Evolutionary conservation across 2,797 vertebrate species (phyloP).

Genomic region (Parotocinclus haroldoi): DNA sequence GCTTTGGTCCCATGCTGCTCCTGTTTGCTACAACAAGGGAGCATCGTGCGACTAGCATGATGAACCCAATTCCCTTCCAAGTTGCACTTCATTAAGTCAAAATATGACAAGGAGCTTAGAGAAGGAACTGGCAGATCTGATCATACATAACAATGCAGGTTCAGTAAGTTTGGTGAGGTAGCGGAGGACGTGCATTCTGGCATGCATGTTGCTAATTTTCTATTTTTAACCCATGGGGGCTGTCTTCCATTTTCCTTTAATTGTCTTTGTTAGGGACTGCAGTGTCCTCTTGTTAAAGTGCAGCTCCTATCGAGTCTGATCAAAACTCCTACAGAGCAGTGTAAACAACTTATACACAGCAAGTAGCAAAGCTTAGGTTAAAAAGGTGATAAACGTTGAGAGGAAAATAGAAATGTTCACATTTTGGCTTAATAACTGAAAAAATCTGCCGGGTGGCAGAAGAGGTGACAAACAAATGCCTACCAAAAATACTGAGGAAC

Average conservation of each 20-base stretch:
- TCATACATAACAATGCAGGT: conserved; percentile 96
- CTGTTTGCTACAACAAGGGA: conserved; percentile 99
- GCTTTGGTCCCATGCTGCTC: conserved; percentile 96
- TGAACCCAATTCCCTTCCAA: conserved; percentile 99
- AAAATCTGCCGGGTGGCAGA: conserved; percentile 61
- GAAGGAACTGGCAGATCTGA: conserved; percentile 99
- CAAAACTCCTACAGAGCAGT: conserved; percentile 67
- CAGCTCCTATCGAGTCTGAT: conserved; percentile 76
- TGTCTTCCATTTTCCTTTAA: conserved; percentile 82
- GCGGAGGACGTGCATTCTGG: conserved; percentile 64
- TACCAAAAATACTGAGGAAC: conserved; percentile 52
- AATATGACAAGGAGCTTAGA: conserved; percentile 99
- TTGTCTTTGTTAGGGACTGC: conserved; percentile 79
- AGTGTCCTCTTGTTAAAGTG: conserved; percentile 80
- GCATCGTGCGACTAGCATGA: conserved; percentile 94
- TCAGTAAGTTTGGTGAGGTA: conserved; percentile 86
- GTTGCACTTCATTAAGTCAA: conserved; percentile 99
- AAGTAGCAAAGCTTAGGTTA: background rate
- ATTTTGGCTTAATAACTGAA: conserved; percentile 57
- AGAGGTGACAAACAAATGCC: conserved; percentile 38
- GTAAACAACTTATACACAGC: conserved; percentile 67
- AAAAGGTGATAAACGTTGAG: no score
- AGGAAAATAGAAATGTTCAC: conserved; percentile 39
- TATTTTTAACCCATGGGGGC: conserved; percentile 82
- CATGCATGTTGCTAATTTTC: conserved; percentile 83